Percentiles rank a stretch among this genome's conserved stretches.
phyloP scores from a whole-genome alignment of 2,797 vertebrate genomes.

The Poeciliopsis infans region DNA sequence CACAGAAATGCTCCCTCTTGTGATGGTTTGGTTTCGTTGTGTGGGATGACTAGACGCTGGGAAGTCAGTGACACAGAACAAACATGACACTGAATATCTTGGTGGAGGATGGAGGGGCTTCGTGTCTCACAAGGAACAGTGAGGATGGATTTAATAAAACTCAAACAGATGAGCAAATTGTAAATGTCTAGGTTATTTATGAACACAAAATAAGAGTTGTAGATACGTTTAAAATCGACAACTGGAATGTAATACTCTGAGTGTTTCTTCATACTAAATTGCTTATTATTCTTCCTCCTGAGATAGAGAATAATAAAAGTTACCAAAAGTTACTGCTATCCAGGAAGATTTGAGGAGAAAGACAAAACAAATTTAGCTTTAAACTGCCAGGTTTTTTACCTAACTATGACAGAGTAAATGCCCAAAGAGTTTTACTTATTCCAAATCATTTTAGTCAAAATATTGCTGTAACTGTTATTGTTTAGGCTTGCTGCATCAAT shows the following conservation, averaged over 20 bases:
- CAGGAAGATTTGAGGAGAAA: background rate
- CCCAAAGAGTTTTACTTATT: conserved; percentile 4
- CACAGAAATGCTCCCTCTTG: background rate
- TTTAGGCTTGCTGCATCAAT: background rate
- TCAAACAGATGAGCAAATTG: background rate
- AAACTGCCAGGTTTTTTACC: background rate
- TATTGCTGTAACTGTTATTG: background rate
- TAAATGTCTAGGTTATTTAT: background rate
- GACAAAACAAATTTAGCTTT: background rate
- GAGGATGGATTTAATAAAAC: background rate
- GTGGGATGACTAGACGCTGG: background rate
- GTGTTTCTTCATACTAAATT: background rate
- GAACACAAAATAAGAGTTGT: background rate
- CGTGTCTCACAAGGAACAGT: background rate
- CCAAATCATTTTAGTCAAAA: background rate
- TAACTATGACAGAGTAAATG: background rate
- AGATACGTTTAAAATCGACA: background rate
- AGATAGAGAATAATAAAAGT: background rate
- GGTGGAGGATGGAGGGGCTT: background rate
- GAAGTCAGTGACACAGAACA: background rate
- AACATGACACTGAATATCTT: background rate
- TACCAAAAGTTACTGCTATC: background rate
- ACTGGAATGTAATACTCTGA: background rate
- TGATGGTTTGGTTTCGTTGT: background rate
- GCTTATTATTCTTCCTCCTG: background rate